Evolutionary conservation across 1,140 invertebrate species (phyloP).

Genomic region (Drosophila prosaltans): DNA sequence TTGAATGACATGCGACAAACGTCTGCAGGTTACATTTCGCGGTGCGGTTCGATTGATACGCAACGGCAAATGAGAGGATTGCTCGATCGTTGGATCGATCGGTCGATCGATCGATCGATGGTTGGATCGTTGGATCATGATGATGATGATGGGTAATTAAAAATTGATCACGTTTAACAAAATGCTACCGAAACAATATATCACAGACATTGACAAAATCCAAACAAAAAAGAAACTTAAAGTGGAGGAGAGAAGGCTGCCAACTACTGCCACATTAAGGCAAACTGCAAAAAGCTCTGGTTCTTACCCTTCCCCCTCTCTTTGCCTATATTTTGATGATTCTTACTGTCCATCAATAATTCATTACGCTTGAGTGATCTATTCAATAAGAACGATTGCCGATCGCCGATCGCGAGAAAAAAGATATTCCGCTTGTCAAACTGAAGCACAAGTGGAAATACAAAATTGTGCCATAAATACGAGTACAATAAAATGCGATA

Average conservation of each 20-base stretch:
- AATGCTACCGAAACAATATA: constrained; percentile 81
- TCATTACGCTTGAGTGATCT: constrained; percentile 74
- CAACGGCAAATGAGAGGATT: constrained; percentile 34
- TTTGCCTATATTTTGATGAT: constrained; percentile 10
- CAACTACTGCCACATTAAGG: constrained; percentile 25
- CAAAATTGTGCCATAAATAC: constrained; percentile 78
- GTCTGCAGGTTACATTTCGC: constrained; percentile 69
- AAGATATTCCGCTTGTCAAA: constrained; percentile 79
- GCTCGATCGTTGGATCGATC: constrained; percentile 29
- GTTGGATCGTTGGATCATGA: constrained; percentile 30
- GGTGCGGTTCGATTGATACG: constrained; percentile 76
- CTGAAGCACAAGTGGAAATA: constrained; percentile 58
- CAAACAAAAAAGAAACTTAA: constrained; percentile 9
- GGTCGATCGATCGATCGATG: constrained; percentile 51
- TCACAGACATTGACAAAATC: constrained; percentile 55
- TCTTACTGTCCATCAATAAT: constrained; percentile 69
- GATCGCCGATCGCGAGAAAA: constrained; percentile 67
- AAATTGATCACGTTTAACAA: constrained; percentile 82
- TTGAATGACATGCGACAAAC: constrained; percentile 80
- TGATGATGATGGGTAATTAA: constrained; percentile 77
- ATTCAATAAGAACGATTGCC: constrained; percentile 46
- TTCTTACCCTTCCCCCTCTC: constrained; percentile 28
- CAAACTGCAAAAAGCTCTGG: constrained; percentile 32
- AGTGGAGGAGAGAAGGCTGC: constrained; percentile 1
- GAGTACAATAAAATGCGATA: constrained; percentile 61